Conservation (phyloP, 2,888 invertebrate genomes). For the Anagyrus pseudococci region DNA sequence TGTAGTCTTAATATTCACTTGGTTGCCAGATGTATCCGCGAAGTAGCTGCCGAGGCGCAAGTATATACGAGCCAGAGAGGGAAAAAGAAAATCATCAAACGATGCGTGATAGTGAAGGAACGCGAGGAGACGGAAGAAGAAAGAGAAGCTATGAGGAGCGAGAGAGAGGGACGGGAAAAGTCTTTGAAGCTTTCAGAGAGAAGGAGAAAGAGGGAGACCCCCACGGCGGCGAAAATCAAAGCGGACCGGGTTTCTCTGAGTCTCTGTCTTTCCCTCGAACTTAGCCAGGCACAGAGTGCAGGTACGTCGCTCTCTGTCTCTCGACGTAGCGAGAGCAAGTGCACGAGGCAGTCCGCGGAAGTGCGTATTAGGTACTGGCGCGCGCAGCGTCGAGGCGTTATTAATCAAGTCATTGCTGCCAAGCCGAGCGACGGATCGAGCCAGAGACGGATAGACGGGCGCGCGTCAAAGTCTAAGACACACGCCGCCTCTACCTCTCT, state of each 20-base stretch:
- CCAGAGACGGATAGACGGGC: conserved; percentile 39
- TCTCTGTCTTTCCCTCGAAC: too few relatives aligned
- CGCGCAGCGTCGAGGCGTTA: conserved; percentile 51
- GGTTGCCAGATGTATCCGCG: not conserved
- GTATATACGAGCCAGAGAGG: not conserved
- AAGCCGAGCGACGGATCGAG: conserved; percentile 42
- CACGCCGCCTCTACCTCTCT: conserved; percentile 3
- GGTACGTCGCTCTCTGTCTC: conserved; percentile 30
- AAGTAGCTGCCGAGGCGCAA: not conserved
- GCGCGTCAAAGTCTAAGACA: too few relatives aligned
- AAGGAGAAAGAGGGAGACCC: conserved; percentile 11
- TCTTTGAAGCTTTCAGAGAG: conserved; percentile 16
- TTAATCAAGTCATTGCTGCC: conserved; percentile 59
- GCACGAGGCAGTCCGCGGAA: too few relatives aligned
- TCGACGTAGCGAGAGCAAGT: conserved; percentile 25
- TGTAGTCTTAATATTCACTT: conserved; percentile 8
- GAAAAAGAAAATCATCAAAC: not conserved
- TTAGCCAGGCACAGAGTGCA: conserved; percentile 15
- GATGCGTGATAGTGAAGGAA: conserved; percentile 18
- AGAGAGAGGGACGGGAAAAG: not conserved
- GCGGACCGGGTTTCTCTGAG: conserved; percentile 21
- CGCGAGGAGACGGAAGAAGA: conserved; percentile 23
- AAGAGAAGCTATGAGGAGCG: conserved; percentile 11
- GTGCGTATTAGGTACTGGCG: conserved; percentile 49
- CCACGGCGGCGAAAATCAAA: conserved; percentile 37